Percentiles rank a stretch among this genome's conserved stretches.
These are phyloP conservation scores for Diplolepis rosae DNA, from an alignment of 2,888 invertebrate species.

Conservation along the genomic window DNA sequence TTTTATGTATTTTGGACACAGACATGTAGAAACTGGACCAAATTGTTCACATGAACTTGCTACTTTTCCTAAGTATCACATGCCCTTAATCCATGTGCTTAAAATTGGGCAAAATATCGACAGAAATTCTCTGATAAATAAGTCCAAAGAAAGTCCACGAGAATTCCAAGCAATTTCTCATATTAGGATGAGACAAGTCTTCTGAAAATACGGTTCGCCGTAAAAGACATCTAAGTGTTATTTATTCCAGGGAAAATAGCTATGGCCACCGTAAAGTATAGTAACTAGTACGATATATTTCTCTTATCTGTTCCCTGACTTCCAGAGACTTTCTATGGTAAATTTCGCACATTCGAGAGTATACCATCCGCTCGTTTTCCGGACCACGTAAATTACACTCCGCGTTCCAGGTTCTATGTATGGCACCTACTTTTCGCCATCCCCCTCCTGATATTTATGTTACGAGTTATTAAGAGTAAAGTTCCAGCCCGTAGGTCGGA, in stretches of 20 bases:
- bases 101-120: too few relatives aligned
- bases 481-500: conserved; percentile 52
- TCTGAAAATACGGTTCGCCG: background rate
- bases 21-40: too few relatives aligned
- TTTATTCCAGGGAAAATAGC: background rate
- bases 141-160: too few relatives aligned
- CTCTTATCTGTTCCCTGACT: conserved; percentile 4
- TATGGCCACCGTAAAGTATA: background rate
- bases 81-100: too few relatives aligned
- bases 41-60: too few relatives aligned
- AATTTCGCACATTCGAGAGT: conserved; percentile 26
- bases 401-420: conserved; percentile 30
- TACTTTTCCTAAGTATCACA: too few relatives aligned
- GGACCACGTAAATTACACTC: conserved; percentile 52
- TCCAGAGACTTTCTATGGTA: background rate
- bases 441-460: conserved; percentile 53
- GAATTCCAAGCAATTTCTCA: too few relatives aligned
- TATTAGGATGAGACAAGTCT: background rate
- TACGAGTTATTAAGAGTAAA: conserved; percentile 59
- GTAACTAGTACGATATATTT: conserved; percentile 6
- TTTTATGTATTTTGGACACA: too few relatives aligned
- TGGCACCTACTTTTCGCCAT: conserved; percentile 43
- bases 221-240: background rate
- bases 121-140: too few relatives aligned
- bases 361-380: conserved; percentile 39